Percentiles rank a stretch among this genome's conserved stretches.
Conservation (phyloP, 2,888 invertebrate species). For the Cyaniris semiargus region DNA sequence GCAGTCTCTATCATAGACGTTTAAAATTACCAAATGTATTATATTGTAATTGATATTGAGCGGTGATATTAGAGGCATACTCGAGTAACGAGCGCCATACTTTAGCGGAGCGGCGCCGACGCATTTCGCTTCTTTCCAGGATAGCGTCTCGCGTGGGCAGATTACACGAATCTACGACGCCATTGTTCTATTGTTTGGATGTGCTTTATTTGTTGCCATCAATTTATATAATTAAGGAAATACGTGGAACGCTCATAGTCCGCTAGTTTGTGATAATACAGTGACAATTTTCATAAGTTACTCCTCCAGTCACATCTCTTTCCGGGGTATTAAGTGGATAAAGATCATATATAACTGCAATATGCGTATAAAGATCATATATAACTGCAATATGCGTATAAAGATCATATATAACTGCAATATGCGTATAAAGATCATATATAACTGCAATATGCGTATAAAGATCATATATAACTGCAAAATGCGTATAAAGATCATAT, state of each 20-base stretch:
- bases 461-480: too few relatives aligned
- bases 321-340: too few relatives aligned
- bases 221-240: conserved; percentile 28
- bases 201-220: conserved; percentile 31
- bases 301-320: not conserved
- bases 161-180: conserved; percentile 43
- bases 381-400: too few relatives aligned
- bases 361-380: too few relatives aligned
- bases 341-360: too few relatives aligned
- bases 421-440: too few relatives aligned
- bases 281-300: conserved; percentile 10
- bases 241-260: not conserved
- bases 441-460: too few relatives aligned
- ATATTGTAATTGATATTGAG: conserved; percentile 32
- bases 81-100: conserved; percentile 36
- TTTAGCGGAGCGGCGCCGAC: conserved; percentile 50
- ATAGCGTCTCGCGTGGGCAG: conserved; percentile 59
- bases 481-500: too few relatives aligned
- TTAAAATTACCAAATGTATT: not conserved
- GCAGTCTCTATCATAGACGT: not conserved
- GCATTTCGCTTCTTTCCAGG: conserved; percentile 57
- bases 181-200: conserved; percentile 36
- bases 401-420: too few relatives aligned
- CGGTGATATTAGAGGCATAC: conserved; percentile 34
- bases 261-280: conserved; percentile 6